These are phyloP conservation scores for Sternotherus odoratus DNA, from an alignment of 2,797 vertebrate genomes.

Conservation along the genomic window DNA sequence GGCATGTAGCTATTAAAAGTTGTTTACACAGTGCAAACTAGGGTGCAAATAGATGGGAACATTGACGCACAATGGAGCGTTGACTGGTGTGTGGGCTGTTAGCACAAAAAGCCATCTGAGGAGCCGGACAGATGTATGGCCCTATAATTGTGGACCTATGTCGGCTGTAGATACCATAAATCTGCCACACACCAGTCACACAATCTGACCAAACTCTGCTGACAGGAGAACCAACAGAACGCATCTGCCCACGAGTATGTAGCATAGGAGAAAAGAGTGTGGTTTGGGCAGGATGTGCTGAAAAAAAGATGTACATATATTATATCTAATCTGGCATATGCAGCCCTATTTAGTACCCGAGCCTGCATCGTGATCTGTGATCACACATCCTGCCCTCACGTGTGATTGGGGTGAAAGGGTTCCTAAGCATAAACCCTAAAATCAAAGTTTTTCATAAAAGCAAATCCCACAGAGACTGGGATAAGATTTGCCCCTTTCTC, in stretches of 20 bases:
- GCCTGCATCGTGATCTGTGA: neutral
- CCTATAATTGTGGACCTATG: neutral
- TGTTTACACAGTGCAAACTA: neutral
- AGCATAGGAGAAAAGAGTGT: neutral
- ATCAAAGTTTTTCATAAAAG: neutral
- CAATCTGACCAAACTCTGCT: neutral
- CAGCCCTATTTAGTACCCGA: neutral
- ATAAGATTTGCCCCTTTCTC: neutral
- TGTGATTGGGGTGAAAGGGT: neutral
- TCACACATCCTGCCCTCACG: neutral
- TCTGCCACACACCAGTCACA: neutral
- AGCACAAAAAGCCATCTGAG: neutral
- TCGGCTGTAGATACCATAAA: neutral
- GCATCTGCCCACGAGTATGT: neutral
- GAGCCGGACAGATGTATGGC: fast-evolving
- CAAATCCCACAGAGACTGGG: neutral
- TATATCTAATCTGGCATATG: neutral
- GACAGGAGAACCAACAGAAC: neutral
- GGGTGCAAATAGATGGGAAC: fast-evolving
- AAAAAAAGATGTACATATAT: neutral
- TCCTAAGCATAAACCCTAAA: neutral
- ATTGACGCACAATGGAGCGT: fast-evolving
- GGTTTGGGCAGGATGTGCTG: neutral
- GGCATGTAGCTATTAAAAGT: fast-evolving
- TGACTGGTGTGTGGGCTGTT: fast-evolving